These are phyloP conservation scores for Avahi laniger DNA, from an alignment of 2,797 vertebrate genomes.

Conservation along the genomic window DNA sequence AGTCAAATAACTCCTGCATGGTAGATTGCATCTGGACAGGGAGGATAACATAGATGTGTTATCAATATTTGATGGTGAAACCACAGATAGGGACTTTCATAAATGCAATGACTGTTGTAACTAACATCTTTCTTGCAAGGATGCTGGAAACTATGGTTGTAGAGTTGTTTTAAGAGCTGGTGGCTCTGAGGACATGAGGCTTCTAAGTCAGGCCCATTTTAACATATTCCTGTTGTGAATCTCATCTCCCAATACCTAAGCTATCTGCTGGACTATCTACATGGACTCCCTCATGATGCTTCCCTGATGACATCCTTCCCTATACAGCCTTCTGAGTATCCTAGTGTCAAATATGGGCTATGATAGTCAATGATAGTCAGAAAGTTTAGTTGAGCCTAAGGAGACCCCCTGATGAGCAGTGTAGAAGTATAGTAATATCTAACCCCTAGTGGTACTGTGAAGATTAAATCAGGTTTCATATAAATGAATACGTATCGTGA, in stretches of 20 bases:
- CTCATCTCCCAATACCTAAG: neutral
- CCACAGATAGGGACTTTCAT: neutral
- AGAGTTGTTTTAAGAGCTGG: neutral
- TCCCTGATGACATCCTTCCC: neutral
- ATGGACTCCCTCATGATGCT: neutral
- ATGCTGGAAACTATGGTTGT: neutral
- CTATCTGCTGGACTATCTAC: neutral
- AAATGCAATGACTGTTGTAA: neutral
- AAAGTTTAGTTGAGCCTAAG: neutral
- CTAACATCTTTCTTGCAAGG: neutral
- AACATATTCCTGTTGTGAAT: neutral
- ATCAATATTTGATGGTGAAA: neutral
- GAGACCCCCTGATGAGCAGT: neutral
- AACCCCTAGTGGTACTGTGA: neutral
- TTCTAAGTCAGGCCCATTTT: neutral
- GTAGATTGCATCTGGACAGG: neutral
- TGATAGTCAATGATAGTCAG: neutral
- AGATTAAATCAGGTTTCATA: neutral
- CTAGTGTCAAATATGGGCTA: neutral
- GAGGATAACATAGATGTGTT: neutral
- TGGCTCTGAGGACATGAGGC: neutral
- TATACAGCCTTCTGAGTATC: neutral
- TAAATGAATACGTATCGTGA: neutral
- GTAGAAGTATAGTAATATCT: neutral
- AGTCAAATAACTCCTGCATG: neutral